phyloP scores from a whole-genome alignment of 2,888 invertebrate genomes.

The Oscheius sp. region DNA sequence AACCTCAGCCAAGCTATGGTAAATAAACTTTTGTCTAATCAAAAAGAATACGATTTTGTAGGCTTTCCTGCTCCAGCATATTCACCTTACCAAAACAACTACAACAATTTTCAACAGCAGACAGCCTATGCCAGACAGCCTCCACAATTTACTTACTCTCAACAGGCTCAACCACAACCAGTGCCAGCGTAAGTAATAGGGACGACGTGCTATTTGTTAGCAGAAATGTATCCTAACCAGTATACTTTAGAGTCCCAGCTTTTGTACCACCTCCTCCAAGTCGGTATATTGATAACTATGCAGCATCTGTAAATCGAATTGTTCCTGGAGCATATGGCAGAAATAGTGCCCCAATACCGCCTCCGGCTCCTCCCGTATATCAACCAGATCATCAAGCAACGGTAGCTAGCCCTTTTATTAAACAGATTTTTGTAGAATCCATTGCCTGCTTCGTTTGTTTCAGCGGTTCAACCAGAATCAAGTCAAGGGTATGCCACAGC shows the following conservation, averaged over 20 bases:
- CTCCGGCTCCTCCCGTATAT: background rate
- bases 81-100: background rate
- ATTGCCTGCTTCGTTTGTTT: constrained; percentile 7
- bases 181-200: background rate
- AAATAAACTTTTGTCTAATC: background rate
- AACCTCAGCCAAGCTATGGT: constrained; percentile 5
- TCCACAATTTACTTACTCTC: background rate
- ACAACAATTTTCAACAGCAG: background rate
- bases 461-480: background rate
- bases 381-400: background rate
- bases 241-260: too few relatives aligned
- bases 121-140: background rate
- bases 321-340: background rate
- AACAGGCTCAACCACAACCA: background rate
- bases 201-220: background rate
- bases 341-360: too few relatives aligned
- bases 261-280: constrained; percentile 7
- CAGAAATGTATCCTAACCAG: background rate
- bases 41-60: background rate
- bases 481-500: background rate
- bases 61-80: background rate
- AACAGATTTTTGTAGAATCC: constrained; percentile 2
- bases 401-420: background rate
- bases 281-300: constrained; percentile 12
- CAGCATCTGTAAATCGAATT: background rate